Conservation (phyloP, 2,888 invertebrate genomes). For the Drosophila buzzatii region DNA sequence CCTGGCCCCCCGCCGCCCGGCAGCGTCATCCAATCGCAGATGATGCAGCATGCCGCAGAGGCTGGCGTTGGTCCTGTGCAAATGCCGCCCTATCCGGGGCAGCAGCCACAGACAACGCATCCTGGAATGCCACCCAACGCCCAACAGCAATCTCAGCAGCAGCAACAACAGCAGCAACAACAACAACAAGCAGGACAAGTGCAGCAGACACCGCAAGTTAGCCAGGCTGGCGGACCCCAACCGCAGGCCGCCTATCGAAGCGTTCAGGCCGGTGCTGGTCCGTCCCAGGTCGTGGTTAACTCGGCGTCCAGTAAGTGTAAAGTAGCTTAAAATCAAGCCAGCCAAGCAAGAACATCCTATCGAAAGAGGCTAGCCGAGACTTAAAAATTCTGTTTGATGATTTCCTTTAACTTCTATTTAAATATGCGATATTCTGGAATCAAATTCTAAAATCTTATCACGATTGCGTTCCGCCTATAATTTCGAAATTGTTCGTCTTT, state of each 20-base stretch:
- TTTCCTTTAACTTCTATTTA: no score
- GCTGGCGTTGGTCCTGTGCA: slow-evolving; percentile 73
- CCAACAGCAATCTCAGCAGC: slow-evolving; percentile 79
- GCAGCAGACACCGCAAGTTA: slow-evolving; percentile 46
- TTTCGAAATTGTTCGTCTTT: no score
- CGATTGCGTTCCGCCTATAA: no score
- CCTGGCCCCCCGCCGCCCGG: slow-evolving; percentile 58
- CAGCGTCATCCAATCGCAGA: slow-evolving; percentile 86
- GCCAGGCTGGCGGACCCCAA: slow-evolving; percentile 40
- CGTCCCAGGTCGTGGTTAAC: slow-evolving; percentile 66
- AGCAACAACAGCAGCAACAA: slow-evolving; percentile 74
- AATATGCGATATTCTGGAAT: background rate
- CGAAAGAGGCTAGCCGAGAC: background rate
- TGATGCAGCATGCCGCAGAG: slow-evolving; percentile 79
- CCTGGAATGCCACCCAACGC: slow-evolving; percentile 81
- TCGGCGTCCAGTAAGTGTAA: slow-evolving; percentile 75
- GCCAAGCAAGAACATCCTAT: no score
- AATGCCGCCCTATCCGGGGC: slow-evolving; percentile 80
- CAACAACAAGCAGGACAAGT: slow-evolving; percentile 39
- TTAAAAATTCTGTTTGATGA: background rate
- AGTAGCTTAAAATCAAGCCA: slow-evolving; percentile 18
- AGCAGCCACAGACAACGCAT: slow-evolving; percentile 73
- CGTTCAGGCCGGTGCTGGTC: slow-evolving; percentile 63
- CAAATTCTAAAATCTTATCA: no score
- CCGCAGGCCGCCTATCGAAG: slow-evolving; percentile 69